Evolutionary conservation across 2,797 vertebrate species (phyloP).

Genomic region (Oreochromis grahami): DNA sequence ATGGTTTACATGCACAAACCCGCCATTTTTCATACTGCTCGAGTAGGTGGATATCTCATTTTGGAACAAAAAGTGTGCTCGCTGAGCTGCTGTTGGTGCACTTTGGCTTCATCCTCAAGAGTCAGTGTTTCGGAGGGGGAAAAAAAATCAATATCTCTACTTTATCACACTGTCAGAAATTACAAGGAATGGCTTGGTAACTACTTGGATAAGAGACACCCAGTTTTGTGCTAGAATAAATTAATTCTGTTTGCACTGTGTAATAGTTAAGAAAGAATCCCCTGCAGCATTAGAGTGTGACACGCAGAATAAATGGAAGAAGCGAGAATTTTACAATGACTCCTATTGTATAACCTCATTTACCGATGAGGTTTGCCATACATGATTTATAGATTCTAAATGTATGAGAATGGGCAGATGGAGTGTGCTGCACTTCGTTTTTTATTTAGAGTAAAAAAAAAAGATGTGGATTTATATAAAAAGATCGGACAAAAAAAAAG

Average conservation of each 20-base stretch:
- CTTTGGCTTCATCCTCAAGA: background rate
- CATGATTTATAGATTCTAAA: slow-evolving; percentile 70
- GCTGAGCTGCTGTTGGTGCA: background rate
- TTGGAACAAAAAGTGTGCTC: background rate
- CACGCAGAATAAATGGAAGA: slow-evolving; percentile 62
- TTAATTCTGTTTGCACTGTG: slow-evolving; percentile 34
- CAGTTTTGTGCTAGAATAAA: slow-evolving; percentile 20
- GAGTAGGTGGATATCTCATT: background rate
- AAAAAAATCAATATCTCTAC: background rate
- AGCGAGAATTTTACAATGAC: slow-evolving; percentile 45
- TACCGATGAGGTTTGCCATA: slow-evolving; percentile 50
- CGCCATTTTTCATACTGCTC: background rate
- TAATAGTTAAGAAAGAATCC: slow-evolving; percentile 33
- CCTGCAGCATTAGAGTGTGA: slow-evolving; percentile 41
- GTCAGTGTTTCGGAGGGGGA: background rate
- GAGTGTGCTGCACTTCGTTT: slow-evolving; percentile 1
- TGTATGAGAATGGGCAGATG: slow-evolving; percentile 36
- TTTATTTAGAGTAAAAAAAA: slow-evolving; percentile 17
- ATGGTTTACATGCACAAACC: background rate
- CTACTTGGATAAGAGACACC: background rate
- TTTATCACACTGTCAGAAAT: slow-evolving; percentile 39
- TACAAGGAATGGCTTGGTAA: slow-evolving; percentile 4
- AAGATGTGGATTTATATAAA: slow-evolving; percentile 30
- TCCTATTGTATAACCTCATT: slow-evolving; percentile 55
- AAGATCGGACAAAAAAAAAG: background rate